Evolutionary conservation across 2,888 invertebrate genomes (phyloP).

Genomic region (Priapulus caudatus): DNA sequence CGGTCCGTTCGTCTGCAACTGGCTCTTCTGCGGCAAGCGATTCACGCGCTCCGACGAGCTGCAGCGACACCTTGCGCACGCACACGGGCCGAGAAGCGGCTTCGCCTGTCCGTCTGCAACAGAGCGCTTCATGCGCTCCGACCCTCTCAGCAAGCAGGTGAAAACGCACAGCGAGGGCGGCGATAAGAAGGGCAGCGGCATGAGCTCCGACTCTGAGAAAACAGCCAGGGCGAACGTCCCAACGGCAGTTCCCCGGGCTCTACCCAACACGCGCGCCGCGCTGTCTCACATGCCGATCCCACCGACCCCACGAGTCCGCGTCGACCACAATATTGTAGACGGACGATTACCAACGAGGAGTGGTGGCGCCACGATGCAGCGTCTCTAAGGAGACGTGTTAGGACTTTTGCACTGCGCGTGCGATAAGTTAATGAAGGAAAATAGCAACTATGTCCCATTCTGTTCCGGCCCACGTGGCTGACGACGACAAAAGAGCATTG

Average conservation of each 20-base stretch:
- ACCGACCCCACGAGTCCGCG: too few species aligned
- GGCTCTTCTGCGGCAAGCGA: slow-evolving; percentile 91
- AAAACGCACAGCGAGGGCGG: slow-evolving; percentile 60
- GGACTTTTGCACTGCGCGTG: too few species aligned
- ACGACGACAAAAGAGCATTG: too few species aligned
- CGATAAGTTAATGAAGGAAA: too few species aligned
- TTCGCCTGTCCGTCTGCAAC: slow-evolving; percentile 94
- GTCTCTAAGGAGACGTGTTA: too few species aligned
- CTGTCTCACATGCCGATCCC: too few species aligned
- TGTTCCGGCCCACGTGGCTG: too few species aligned
- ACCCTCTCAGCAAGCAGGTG: slow-evolving; percentile 90
- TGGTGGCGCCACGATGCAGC: too few species aligned
- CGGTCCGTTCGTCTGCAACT: slow-evolving; percentile 92
- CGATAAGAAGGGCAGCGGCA: slow-evolving; percentile 46
- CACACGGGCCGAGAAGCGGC: slow-evolving; percentile 89
- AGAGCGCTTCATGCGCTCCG: slow-evolving; percentile 94
- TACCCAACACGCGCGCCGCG: too few species aligned
- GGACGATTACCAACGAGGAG: too few species aligned
- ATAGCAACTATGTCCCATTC: too few species aligned
- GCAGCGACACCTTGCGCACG: slow-evolving; percentile 81
- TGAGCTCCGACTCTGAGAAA: slow-evolving; percentile 27
- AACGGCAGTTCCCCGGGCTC: slow-evolving; percentile 45
- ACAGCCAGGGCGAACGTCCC: slow-evolving; percentile 51
- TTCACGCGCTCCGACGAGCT: slow-evolving; percentile 92
- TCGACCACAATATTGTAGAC: too few species aligned